Base-by-base conservation (phyloP, 92 coral and sea anemone species). In the Porites lobata region DNA sequence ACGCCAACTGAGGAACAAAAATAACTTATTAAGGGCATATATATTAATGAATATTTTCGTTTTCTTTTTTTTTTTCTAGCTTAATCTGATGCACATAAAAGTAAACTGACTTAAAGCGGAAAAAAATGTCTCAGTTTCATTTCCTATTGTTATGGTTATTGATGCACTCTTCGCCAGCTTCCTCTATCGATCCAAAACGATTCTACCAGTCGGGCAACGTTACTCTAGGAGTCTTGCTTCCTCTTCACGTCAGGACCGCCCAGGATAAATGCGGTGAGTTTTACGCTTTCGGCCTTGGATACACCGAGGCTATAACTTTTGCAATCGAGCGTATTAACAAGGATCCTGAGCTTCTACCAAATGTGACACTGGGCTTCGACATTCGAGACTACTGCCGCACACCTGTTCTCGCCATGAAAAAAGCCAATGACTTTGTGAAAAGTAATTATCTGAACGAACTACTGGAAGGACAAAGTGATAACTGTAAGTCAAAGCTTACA, bases 211-310 rank as follows among this genome's bases (percentile, higher is more conserved):
- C 94, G 15, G 96, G 96, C 14, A 94, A 94, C 68, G 89, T 86
- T 14, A 94, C 96, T 5, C 72, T 94, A 11, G 96, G 96, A 11
- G 81, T 88, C 19, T 65, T 94, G 18, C 80, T 94, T 1, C 96
- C 96, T 4, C 47, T 94, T 22, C 96, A 94, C 56, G 84, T 92
- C 3, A 93, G 92, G 8, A 90, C 84, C 32, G 56, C 88, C 2
- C 53, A 69, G 21, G 92, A 92, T n/a, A 79, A 76, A 12, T 94
- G 96, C 62, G 91, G 94, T 13, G 94, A 94, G 57, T 90, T 94
- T 12, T 94, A 94, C 81, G n/a, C 90, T 9, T 91, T 91, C 84
- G 95, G 96, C 10, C 87, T 94, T 19, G 96, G 96, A 18, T 94
- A 91, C 73, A 81, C 89, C 80, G 96, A 94, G 52, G 96, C 96